Percentiles rank a stretch among this genome's conserved stretches.
Conservation (phyloP, 2,797 vertebrate species). For the Cheirogaleus major region DNA sequence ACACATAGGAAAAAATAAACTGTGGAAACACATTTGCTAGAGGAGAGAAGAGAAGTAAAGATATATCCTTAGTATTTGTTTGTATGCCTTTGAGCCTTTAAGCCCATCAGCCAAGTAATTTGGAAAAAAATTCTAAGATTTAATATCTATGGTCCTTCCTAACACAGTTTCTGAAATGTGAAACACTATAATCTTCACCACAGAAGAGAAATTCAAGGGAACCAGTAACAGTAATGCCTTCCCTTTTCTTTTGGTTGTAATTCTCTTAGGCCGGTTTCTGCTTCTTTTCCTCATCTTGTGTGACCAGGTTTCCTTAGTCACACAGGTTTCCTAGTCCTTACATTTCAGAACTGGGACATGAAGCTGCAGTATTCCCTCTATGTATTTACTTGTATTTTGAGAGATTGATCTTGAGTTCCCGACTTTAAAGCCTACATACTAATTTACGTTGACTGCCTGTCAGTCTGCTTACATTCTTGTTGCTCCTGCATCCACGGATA, state of each 20-base stretch:
- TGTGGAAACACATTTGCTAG: background rate
- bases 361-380: background rate
- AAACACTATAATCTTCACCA: background rate
- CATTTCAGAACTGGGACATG: background rate
- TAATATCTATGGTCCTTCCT: background rate
- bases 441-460: background rate
- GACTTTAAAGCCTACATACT: background rate
- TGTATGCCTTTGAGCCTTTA: background rate
- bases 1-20: background rate
- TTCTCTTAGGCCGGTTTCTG: background rate
- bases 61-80: background rate
- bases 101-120: background rate
- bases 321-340: background rate
- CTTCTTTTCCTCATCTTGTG: background rate
- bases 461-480: background rate
- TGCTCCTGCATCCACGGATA: background rate
- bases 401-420: background rate
- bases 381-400: background rate
- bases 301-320: background rate
- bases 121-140: background rate
- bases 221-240: background rate
- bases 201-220: background rate
- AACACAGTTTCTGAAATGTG: conserved; percentile 15
- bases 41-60: background rate
- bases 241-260: background rate